phyloP scores from a whole-genome alignment of 2,888 invertebrate genomes.

The Rhingia campestris region DNA sequence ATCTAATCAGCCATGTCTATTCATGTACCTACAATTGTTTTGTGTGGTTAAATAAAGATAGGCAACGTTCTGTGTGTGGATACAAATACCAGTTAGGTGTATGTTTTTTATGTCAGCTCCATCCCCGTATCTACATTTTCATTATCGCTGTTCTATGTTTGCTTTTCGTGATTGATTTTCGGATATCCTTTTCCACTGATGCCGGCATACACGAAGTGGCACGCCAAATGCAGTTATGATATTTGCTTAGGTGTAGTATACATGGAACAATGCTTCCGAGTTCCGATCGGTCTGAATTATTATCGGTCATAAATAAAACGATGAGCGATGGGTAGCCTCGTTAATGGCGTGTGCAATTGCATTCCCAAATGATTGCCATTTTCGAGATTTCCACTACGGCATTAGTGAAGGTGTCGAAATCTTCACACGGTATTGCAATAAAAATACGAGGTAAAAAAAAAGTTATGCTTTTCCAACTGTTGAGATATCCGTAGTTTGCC shows the following conservation, averaged over 20 bases:
- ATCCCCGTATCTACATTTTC: conserved; percentile 1
- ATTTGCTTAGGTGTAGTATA: conserved; percentile 21
- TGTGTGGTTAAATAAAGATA: conserved; percentile 20
- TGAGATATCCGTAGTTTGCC: conserved; percentile 43
- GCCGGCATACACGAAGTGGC: conserved; percentile 24
- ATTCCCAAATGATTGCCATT: conserved; percentile 31
- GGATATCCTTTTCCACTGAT: conserved; percentile 58
- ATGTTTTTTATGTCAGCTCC: conserved; percentile 35
- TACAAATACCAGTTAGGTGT: not conserved
- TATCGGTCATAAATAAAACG: conserved; percentile 53
- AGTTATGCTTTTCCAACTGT: conserved; percentile 47
- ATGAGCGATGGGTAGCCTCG: conserved; percentile 24
- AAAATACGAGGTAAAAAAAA: conserved; percentile 1
- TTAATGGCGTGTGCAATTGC: conserved; percentile 43
- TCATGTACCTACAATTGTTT: conserved; percentile 17
- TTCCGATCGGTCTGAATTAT: conserved; percentile 28
- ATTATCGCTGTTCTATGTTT: conserved; percentile 15
- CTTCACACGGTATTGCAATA: conserved; percentile 36
- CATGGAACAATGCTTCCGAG: conserved; percentile 8
- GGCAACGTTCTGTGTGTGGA: not conserved
- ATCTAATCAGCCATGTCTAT: conserved; percentile 45
- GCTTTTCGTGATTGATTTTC: conserved; percentile 53
- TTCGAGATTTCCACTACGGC: conserved; percentile 29
- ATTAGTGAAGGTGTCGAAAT: not conserved
- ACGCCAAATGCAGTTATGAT: conserved; percentile 38